Evolutionary conservation across 2,797 vertebrate genomes (phyloP).

Genomic region (Valencia hispanica): DNA sequence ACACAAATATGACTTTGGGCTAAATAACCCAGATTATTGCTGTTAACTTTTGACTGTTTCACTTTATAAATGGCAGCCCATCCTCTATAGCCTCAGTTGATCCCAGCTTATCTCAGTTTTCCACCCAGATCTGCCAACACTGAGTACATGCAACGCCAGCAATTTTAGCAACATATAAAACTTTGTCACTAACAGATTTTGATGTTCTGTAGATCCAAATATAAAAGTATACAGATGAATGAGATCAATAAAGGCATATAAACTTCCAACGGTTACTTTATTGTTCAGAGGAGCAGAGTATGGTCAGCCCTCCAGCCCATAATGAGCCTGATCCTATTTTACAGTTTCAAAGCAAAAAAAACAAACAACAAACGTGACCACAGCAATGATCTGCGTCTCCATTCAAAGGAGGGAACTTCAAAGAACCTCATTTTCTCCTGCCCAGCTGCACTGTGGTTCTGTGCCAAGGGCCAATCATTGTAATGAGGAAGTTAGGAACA

Average conservation of each 20-base stretch:
- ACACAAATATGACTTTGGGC: too few relatives aligned
- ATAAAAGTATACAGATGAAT: constrained; percentile 39
- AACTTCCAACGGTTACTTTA: constrained; percentile 28
- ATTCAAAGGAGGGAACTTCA: constrained; percentile 69
- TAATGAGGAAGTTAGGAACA: constrained; percentile 56
- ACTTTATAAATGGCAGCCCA: too few relatives aligned
- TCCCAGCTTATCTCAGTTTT: constrained; percentile 40
- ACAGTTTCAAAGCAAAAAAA: constrained; percentile 58
- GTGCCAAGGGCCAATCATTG: constrained; percentile 64
- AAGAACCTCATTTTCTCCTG: constrained; percentile 64
- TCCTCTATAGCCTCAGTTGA: constrained; percentile 30
- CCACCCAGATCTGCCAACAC: constrained; percentile 1
- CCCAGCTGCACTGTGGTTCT: constrained; percentile 56
- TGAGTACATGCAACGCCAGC: constrained; percentile 8
- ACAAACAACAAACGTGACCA: constrained; percentile 53
- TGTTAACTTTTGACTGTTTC: too few relatives aligned
- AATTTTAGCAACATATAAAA: constrained; percentile 9
- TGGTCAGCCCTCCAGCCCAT: constrained; percentile 23
- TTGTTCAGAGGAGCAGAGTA: constrained; percentile 22
- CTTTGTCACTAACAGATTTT: constrained; percentile 5
- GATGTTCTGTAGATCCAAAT: constrained; percentile 7
- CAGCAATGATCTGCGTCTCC: constrained; percentile 51
- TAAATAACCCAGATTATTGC: too few relatives aligned
- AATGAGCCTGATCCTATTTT: constrained; percentile 53
- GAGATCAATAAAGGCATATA: constrained; percentile 25